Base-by-base conservation (phyloP, 2,113 vertebrate species). In the Passer domesticus region DNA sequence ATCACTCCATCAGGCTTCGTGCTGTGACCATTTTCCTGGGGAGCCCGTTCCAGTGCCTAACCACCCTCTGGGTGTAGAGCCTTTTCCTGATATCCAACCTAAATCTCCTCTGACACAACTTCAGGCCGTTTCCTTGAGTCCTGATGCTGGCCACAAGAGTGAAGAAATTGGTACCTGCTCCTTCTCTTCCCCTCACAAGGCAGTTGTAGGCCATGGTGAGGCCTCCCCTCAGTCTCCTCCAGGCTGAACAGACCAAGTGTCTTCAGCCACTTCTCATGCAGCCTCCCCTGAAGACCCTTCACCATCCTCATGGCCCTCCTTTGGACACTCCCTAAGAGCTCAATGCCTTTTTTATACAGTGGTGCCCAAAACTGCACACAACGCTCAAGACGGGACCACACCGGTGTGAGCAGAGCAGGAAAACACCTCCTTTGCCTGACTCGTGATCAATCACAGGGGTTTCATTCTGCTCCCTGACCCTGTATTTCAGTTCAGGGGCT, bases 301-400 rank as follows among this genome's bases (percentile, higher is more conserved):
- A 33, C 27, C 33, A 35, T 23, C 18, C 43, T 43, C 18, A 19
- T 9, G 7, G 31, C 31, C 25, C 9, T 73, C 18, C 59, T 73
- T 33, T 33, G 35, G 35, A 50, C 18, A 22, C 15, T 35, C 5
- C 33, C 15, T 27, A 50, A 23, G 13, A 50, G 17, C 10, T 23
- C 43, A 49, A 49, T 31, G 50, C 3, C 12, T 58, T 27, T 64
- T 58, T 81, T 33, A 33, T 44, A 19, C 13, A 37, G 44, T 33
- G 15, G 44, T 81, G 37, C 27, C 31, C 27, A 58, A 59, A 66
- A 44, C 37, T 50, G 5, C 27, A 33, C 27, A 23, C 21, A 80
- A 7, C 0, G 1, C 44, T 52, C 37, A 11, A 66, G 35, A 37
- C 0, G 1, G 44, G 43, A 35, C 22, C 43, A 43, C 31, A 49